phyloP scores from a whole-genome alignment of 2,888 invertebrate genomes.

The Metalampra italica region DNA sequence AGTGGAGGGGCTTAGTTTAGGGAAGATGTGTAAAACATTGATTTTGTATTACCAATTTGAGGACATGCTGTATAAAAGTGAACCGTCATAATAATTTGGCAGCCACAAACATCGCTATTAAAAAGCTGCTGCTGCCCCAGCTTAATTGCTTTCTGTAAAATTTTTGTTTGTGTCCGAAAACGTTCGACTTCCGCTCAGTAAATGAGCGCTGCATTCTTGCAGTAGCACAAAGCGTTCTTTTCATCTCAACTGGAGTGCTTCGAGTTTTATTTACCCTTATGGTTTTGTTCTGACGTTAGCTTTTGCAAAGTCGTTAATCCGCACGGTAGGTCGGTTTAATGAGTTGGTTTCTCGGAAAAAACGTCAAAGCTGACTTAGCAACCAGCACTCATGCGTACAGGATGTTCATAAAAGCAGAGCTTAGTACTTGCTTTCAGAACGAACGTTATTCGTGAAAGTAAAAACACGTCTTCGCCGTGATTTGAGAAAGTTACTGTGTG shows the following conservation, averaged over 20 bases:
- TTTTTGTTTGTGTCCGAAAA: constrained; percentile 49
- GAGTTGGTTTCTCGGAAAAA: constrained; percentile 18
- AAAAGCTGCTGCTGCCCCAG: constrained; percentile 21
- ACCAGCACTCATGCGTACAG: too few relatives aligned
- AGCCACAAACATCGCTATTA: constrained; percentile 21
- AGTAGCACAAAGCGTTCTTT: constrained; percentile 32
- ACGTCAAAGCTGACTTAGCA: too few relatives aligned
- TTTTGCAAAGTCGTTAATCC: constrained; percentile 19
- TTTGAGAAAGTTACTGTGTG: too few relatives aligned
- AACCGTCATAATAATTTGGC: constrained; percentile 33
- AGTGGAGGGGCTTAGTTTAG: too few relatives aligned
- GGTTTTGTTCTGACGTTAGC: constrained; percentile 25
- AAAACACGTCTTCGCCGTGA: too few relatives aligned
- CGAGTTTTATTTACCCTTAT: constrained; percentile 28
- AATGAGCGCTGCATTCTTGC: constrained; percentile 37
- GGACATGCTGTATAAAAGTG: constrained; percentile 27
- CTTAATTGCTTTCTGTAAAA: constrained; percentile 52
- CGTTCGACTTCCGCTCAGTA: constrained; percentile 33
- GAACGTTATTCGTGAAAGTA: too few relatives aligned
- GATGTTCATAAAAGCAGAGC: not conserved
- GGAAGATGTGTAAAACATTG: too few relatives aligned
- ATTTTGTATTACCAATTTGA: too few relatives aligned
- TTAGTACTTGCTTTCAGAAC: too few relatives aligned
- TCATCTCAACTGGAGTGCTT: constrained; percentile 28
- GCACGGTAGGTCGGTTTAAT: constrained; percentile 27